Conservation (phyloP, 1,140 invertebrate species). For the Drosophila sproati region DNA sequence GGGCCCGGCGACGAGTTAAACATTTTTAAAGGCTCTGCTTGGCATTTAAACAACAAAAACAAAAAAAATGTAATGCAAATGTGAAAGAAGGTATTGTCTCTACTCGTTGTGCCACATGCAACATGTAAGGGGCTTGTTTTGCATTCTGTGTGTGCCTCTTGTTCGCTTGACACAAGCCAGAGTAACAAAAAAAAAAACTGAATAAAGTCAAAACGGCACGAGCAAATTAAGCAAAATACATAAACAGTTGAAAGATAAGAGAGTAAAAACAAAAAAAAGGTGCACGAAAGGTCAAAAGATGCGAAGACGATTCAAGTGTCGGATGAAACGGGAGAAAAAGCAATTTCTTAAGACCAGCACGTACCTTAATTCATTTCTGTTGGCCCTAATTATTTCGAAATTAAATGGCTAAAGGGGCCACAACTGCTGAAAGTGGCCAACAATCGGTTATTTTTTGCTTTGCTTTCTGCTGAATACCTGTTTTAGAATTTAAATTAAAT, state of each 20-base stretch:
- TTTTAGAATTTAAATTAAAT: slow-evolving; percentile 21
- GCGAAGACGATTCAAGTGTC: slow-evolving; percentile 46
- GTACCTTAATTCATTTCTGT: slow-evolving; percentile 68
- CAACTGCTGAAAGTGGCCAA: slow-evolving; percentile 39
- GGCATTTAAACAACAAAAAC: slow-evolving; percentile 30
- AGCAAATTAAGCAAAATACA: slow-evolving; percentile 52
- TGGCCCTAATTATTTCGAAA: slow-evolving; percentile 73
- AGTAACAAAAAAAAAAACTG: slow-evolving; percentile 38
- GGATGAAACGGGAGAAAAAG: slow-evolving; percentile 40
- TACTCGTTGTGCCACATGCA: slow-evolving; percentile 50
- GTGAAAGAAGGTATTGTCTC: slow-evolving; percentile 67
- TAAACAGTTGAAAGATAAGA: slow-evolving; percentile 1
- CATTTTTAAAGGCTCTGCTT: slow-evolving; percentile 39
- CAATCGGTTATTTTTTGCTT: slow-evolving; percentile 52
- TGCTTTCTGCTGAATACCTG: slow-evolving; percentile 16
- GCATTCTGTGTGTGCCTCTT: slow-evolving; percentile 61
- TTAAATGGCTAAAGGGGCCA: slow-evolving; percentile 63
- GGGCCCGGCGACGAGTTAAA: slow-evolving; percentile 23
- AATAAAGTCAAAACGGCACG: slow-evolving; percentile 41
- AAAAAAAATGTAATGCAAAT: slow-evolving; percentile 37
- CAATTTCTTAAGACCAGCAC: slow-evolving; percentile 77
- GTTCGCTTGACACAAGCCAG: slow-evolving; percentile 58
- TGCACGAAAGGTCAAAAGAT: slow-evolving; percentile 64
- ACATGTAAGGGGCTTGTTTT: slow-evolving; percentile 39
- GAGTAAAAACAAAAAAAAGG: slow-evolving; percentile 23